phyloP scores from a whole-genome alignment of 2,888 invertebrate genomes.

The Clunio marinus region DNA sequence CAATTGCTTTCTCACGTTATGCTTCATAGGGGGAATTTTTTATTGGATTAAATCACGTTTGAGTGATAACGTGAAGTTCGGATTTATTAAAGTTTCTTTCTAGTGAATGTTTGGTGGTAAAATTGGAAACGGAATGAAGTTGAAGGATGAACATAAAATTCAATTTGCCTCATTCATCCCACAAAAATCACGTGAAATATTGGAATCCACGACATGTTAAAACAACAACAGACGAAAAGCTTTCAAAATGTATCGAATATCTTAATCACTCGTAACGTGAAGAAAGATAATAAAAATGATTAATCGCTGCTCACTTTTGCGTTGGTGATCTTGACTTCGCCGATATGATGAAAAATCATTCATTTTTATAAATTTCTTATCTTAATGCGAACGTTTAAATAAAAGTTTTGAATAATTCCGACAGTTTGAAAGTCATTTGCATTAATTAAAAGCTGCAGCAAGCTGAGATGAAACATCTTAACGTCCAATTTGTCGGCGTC shows the following conservation, averaged over 20 bases:
- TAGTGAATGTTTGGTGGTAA: too few relatives aligned
- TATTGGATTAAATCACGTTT: too few relatives aligned
- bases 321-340: too few relatives aligned
- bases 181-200: too few relatives aligned
- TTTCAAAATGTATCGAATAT: too few relatives aligned
- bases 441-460: background rate
- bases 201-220: too few relatives aligned
- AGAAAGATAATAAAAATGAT: slow-evolving; percentile 14
- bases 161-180: background rate
- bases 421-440: background rate
- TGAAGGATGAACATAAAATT: background rate
- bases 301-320: slow-evolving; percentile 2
- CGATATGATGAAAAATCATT: background rate
- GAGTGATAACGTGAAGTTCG: too few relatives aligned
- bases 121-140: too few relatives aligned
- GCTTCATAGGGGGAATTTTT: too few relatives aligned
- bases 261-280: background rate
- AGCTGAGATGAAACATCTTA: background rate
- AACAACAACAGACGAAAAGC: background rate
- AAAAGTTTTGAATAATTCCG: background rate
- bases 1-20: too few relatives aligned
- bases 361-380: slow-evolving; percentile 8
- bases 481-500: background rate
- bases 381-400: background rate
- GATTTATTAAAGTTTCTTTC: too few relatives aligned